Base-by-base conservation (phyloP, 1,140 invertebrate genomes). In the Arion vulgaris region DNA sequence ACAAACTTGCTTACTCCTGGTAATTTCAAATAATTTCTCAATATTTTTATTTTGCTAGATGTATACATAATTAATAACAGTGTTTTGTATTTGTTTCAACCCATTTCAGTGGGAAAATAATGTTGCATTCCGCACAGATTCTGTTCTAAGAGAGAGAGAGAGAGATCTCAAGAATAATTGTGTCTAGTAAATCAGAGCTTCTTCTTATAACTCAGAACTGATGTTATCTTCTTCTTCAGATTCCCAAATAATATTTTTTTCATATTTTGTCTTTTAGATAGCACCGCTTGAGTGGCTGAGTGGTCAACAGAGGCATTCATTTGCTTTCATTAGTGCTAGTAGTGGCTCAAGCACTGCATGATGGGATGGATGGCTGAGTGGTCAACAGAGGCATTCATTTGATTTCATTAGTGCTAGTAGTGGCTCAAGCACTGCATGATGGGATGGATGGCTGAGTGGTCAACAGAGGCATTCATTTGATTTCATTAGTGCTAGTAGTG, bases 391-490 rank as follows among this genome's bases (percentile, higher is more conserved):
- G 39, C 80, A 81, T 49, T 81, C 80, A 28, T 73, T 81, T 69
- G 72, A 69, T 19, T 81, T 81, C 39, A 81, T 81, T 26, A 49
- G 69, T 57, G 80, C 26, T 15, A 41, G 17, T 23, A n/a, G n/a
- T 1, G 57, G 57, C 2, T 71, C 78, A 17, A 81, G 80, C 34
- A 45, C 71, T 9, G 80, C 80, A 28, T 81, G 71, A 79, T 62
- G 28, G 57, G 77, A 68, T 81, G 80, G 74, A 53, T 81, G 80
- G 80, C 17, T 62, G 69, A 38, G 41, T 38, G n/a, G 34, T 2
- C 80, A 51, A 7, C 80, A 81, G n/a, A 72, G 80, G 39, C 80
- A 81, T 49, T 81, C 80, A 28, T 73, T 81, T 69, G 72, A 69
- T 19, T 81, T 81, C 39, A 81, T 81, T 26, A 49, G 69, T 57